These are phyloP conservation scores for Anaspis maculata DNA, from an alignment of 2,888 invertebrate genomes.

Conservation along the genomic window DNA sequence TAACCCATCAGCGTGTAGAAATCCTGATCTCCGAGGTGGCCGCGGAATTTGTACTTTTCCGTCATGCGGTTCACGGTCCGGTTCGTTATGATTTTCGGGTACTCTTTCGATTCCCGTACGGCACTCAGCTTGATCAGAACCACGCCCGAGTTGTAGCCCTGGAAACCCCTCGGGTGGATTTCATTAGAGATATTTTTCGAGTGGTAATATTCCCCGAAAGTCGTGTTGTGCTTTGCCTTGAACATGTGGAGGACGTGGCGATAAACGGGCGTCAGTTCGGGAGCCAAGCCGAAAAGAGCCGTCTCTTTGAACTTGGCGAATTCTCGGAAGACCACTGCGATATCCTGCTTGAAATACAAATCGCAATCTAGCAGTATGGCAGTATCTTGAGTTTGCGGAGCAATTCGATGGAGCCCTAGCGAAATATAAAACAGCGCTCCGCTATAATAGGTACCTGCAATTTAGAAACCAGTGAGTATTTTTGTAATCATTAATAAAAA, in stretches of 20 bases:
- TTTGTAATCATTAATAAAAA: background rate
- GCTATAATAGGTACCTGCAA: conserved; percentile 62
- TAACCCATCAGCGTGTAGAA: conserved; percentile 65
- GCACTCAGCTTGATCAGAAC: conserved; percentile 60
- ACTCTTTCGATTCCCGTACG: conserved; percentile 55
- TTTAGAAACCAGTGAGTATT: background rate
- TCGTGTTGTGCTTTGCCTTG: conserved; percentile 52
- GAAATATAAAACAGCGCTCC: conserved; percentile 73
- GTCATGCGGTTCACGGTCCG: conserved; percentile 48
- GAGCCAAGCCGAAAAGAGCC: conserved; percentile 62
- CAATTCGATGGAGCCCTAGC: conserved; percentile 60
- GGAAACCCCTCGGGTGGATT: conserved; percentile 47
- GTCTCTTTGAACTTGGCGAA: conserved; percentile 57
- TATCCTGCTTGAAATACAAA: conserved; percentile 61
- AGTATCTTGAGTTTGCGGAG: conserved; percentile 50
- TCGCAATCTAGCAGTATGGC: conserved; percentile 72
- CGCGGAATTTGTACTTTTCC: conserved; percentile 55
- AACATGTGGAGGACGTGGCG: conserved; percentile 63
- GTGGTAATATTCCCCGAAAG: conserved; percentile 45
- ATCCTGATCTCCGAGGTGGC: conserved; percentile 77
- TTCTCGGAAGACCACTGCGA: conserved; percentile 55
- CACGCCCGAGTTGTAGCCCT: conserved; percentile 78
- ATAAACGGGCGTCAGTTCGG: conserved; percentile 72
- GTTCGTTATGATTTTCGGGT: conserved; percentile 48
- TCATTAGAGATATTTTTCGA: conserved; percentile 27